Evolutionary conservation across 1,140 invertebrate species (phyloP).

Genomic region (Drosophila aff.): DNA sequence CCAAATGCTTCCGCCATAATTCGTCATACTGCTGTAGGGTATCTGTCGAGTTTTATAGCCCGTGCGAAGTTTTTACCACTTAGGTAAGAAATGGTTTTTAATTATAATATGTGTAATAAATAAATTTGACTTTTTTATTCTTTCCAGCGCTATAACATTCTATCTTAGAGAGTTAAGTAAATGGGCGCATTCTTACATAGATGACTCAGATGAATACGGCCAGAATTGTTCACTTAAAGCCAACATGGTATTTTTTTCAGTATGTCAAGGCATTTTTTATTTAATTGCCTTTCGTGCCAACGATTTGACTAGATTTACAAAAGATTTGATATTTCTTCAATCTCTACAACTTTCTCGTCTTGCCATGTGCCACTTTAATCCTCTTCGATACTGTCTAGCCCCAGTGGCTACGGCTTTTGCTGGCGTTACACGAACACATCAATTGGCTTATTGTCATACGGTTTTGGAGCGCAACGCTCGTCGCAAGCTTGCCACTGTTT

Average conservation of each 20-base stretch:
- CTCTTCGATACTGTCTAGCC: slow-evolving; percentile 91
- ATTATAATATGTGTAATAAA: not conserved
- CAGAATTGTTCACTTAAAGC: slow-evolving; percentile 87
- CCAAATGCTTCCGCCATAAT: slow-evolving; percentile 88
- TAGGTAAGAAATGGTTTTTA: slow-evolving; percentile 85
- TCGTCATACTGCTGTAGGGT: slow-evolving; percentile 90
- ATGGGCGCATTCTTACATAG: slow-evolving; percentile 92
- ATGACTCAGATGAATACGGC: slow-evolving; percentile 86
- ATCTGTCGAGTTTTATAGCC: slow-evolving; percentile 91
- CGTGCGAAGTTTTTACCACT: slow-evolving; percentile 89
- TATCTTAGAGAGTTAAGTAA: slow-evolving; percentile 88
- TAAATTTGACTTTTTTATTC: not conserved
- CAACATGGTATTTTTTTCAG: slow-evolving; percentile 94
- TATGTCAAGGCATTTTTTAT: slow-evolving; percentile 96
- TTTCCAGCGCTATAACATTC: slow-evolving; percentile 86
- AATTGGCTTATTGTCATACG: slow-evolving; percentile 96
- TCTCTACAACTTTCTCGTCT: slow-evolving; percentile 93
- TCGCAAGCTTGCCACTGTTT: slow-evolving; percentile 87
- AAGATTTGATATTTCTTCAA: slow-evolving; percentile 92
- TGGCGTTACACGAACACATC: slow-evolving; percentile 92
- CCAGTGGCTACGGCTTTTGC: slow-evolving; percentile 94
- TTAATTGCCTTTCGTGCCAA: slow-evolving; percentile 94
- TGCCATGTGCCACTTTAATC: slow-evolving; percentile 93
- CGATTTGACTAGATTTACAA: slow-evolving; percentile 87
- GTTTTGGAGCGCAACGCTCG: slow-evolving; percentile 94